Evolutionary conservation across 2,797 vertebrate species (phyloP).

Genomic region (Hydrolagus colliei): DNA sequence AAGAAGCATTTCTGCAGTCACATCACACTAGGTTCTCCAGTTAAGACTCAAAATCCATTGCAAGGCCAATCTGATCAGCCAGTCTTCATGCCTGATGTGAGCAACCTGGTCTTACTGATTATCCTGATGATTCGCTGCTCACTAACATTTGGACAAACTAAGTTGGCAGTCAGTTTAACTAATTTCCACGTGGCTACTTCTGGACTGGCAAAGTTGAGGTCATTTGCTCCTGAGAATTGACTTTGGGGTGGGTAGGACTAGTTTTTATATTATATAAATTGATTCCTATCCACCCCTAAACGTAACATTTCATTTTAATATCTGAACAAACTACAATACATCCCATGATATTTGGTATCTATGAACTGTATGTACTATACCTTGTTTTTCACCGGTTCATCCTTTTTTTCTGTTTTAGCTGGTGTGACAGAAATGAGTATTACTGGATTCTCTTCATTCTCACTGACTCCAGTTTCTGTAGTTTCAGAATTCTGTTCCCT

Average conservation of each 20-base stretch:
- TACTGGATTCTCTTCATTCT: slow-evolving; percentile 93
- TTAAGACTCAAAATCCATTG: background rate
- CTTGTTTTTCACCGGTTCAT: slow-evolving; percentile 71
- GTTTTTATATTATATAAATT: background rate
- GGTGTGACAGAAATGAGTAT: slow-evolving; percentile 71
- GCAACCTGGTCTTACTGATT: background rate
- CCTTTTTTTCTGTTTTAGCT: slow-evolving; percentile 49
- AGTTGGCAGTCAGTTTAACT: background rate
- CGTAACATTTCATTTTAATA: background rate
- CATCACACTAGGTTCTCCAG: background rate
- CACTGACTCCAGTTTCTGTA: slow-evolving; percentile 76
- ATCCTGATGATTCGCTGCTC: background rate
- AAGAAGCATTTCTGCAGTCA: background rate
- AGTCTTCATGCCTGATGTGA: background rate
- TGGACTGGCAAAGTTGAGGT: too few species aligned
- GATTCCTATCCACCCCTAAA: background rate
- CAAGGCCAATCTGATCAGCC: background rate
- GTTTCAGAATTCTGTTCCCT: slow-evolving; percentile 76
- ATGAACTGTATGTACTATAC: slow-evolving; percentile 43
- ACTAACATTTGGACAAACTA: background rate
- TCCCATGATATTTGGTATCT: background rate
- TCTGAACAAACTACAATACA: background rate
- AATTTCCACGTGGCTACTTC: background rate
- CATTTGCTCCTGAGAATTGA: background rate
- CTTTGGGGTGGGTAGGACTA: background rate